Base-by-base conservation (phyloP, 64 coral and sea anemone species). In the Actinia equina region DNA sequence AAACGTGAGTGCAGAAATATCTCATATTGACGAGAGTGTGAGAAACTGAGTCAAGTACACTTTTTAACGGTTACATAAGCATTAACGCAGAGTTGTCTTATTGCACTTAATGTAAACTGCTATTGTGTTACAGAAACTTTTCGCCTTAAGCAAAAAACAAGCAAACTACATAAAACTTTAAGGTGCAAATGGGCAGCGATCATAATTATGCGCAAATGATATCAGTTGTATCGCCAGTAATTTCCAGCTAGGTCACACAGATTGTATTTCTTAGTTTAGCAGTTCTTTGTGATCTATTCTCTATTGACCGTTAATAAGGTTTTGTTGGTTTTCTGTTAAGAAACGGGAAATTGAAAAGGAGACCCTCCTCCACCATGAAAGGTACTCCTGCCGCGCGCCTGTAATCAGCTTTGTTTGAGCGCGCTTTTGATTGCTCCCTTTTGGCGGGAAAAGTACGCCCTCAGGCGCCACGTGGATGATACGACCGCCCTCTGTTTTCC, bases 281-380 rank as follows among this genome's bases (percentile, higher is more conserved):
- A 41, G 69, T 74, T 14, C 25, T 74, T 74, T 74, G 69, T 74
- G 69, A 18, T 30, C 11, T 26, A 30, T 65, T 74, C 69, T 74
- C 27, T 81, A 52, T 81, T 81, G 78, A 81, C 78, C 78, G 44
- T 81, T 81, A 81, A 49, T 81, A 81, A 81, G 9, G 17, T 81
- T 81, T 81, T 81, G 78, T 81, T 81, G 44, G 0, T 52, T 81
- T 80, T 81, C 17, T 81, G 42, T 81, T 81, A 44, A 81, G 78
- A 49, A 49, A 52, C 78, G 78, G 78, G 78, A 81, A 81, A 81
- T 81, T 81, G 49, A 81, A 12, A 81, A 81, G 16, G 49, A 17
- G 49, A 80, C 22, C 78, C 49, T 81, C 49, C 78, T 81, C 49
- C 69, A 74, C 69, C 42, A 52, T 22, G 42, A 81, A 49, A 81